Evolutionary conservation across 1,140 invertebrate species (phyloP).

Genomic region (Eumeta japonica): DNA sequence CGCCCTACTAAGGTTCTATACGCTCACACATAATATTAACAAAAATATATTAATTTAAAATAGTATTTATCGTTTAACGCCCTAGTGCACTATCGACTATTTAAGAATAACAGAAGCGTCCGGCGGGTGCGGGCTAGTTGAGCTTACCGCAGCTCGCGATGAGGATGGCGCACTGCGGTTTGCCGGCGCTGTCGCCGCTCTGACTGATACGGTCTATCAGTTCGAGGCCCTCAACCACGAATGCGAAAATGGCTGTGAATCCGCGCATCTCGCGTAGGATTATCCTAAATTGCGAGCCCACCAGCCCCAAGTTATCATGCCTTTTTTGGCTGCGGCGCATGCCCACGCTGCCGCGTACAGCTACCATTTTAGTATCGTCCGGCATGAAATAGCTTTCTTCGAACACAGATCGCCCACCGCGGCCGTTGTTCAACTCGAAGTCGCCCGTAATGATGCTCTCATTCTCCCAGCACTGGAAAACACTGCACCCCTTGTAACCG

Average conservation of each 20-base stretch:
- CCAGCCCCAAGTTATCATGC: constrained; percentile 76
- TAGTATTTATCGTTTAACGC: neutral
- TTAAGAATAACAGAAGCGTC: too few relatives aligned
- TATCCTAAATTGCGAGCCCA: constrained; percentile 81
- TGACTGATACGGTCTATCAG: constrained; percentile 77
- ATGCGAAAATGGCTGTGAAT: constrained; percentile 81
- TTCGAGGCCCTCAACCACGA: constrained; percentile 78
- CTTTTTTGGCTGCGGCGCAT: constrained; percentile 81
- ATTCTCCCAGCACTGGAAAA: constrained; percentile 81
- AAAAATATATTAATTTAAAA: constrained; percentile 2
- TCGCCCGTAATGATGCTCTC: constrained; percentile 80
- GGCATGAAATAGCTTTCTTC: constrained; percentile 78
- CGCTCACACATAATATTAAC: neutral
- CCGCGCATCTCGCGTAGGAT: constrained; percentile 78
- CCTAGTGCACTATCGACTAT: neutral
- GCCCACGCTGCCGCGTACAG: constrained; percentile 73
- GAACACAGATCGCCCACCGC: constrained; percentile 75
- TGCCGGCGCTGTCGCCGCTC: constrained; percentile 73
- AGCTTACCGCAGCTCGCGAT: constrained; percentile 75
- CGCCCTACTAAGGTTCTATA: neutral
- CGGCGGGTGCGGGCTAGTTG: constrained; percentile 18
- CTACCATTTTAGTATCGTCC: constrained; percentile 76
- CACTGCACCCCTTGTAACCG: constrained; percentile 75
- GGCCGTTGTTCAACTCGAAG: constrained; percentile 78
- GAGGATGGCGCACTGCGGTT: constrained; percentile 72